Base-by-base conservation (phyloP, 53 echinoderm and acorn worm species). In the Antedon mediterranea region DNA sequence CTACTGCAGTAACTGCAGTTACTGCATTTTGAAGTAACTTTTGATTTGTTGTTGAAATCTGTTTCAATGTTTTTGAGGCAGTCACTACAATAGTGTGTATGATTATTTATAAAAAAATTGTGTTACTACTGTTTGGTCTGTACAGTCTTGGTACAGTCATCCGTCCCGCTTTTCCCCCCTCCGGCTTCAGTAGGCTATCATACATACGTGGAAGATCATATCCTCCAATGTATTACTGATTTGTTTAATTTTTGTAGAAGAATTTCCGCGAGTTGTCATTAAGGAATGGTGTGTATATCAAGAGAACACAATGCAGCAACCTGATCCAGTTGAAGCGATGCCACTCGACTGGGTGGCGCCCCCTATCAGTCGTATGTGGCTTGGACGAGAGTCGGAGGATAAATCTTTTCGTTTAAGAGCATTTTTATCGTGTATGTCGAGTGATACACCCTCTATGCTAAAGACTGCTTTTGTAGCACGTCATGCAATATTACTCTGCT, bases 281-380 rank as follows among this genome's bases (percentile, higher is more conserved):
- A 89, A 90, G 72, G 98, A 97, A 79, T 97, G 98, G 98, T 88
- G 90, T 85, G 84, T 89, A 43, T 84, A 92, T 28, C 89, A 89
- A 0, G 92, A 97, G 42, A 88, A 82, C 76, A 87, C 89, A 75
- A 84, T 92, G 71, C 98, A 92, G 76, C 89, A 92, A 73, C 90
- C 98, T 0, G 98, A 97, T 79, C 82, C 92, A 26, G 98, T 97
- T 23, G 88, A 86, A 78, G 98, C 92, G 41, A 79, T 84, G 18
- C 86, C 88, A 32, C 80, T 92, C 80, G 89, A 89, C 18, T 92
- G 92, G 98, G 28, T 86, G 23, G 89, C 89, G 0, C 98, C 98
- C 29, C 98, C 92, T 31, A 83, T 91, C 72, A 79, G 85, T 78
- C 83, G 89, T 71, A 83, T 97, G 44, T 97, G 98, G 98, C 86